Percentiles rank a stretch among this genome's conserved stretches.
These are phyloP conservation scores for Poeciliopsis infans DNA, from an alignment of 2,797 vertebrate genomes.

Conservation along the genomic window DNA sequence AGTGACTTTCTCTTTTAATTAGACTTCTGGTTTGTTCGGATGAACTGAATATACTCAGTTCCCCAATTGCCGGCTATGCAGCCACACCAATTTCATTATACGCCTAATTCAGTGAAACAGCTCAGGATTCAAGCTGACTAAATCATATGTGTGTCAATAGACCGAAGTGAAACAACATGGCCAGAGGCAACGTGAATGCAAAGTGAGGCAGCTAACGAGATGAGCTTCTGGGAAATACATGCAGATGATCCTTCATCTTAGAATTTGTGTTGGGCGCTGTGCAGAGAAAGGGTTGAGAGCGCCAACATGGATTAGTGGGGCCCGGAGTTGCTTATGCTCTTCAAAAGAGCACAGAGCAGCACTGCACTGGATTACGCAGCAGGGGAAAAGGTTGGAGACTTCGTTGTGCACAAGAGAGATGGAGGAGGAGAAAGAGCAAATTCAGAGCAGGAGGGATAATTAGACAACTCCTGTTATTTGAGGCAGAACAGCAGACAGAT, in stretches of 20 bases:
- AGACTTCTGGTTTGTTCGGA: background rate
- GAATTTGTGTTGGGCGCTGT: slow-evolving; percentile 47
- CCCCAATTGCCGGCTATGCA: background rate
- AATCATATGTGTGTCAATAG: slow-evolving; percentile 36
- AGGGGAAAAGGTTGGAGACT: slow-evolving; percentile 71
- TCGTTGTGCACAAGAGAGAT: slow-evolving; percentile 41
- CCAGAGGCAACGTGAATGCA: slow-evolving; percentile 51
- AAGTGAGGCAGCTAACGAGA: slow-evolving; percentile 63
- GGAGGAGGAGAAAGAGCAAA: slow-evolving; percentile 56
- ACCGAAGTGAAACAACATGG: slow-evolving; percentile 41
- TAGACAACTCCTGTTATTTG: slow-evolving; percentile 41
- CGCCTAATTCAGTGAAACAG: background rate
- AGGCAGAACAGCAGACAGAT: slow-evolving; percentile 39
- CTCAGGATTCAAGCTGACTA: slow-evolving; percentile 13
- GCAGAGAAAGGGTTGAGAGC: slow-evolving; percentile 58
- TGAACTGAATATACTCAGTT: background rate
- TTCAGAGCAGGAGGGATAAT: slow-evolving; percentile 52
- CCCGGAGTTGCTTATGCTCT: slow-evolving; percentile 68
- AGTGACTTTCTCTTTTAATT: background rate
- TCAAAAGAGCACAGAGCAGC: slow-evolving; percentile 64
- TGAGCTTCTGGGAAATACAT: slow-evolving; percentile 63
- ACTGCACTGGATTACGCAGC: slow-evolving; percentile 66
- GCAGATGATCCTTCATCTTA: slow-evolving; percentile 65
- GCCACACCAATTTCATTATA: background rate
- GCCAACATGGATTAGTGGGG: slow-evolving; percentile 65